phyloP scores from a whole-genome alignment of 2,797 vertebrate species.

The Erpetoichthys calabaricus region DNA sequence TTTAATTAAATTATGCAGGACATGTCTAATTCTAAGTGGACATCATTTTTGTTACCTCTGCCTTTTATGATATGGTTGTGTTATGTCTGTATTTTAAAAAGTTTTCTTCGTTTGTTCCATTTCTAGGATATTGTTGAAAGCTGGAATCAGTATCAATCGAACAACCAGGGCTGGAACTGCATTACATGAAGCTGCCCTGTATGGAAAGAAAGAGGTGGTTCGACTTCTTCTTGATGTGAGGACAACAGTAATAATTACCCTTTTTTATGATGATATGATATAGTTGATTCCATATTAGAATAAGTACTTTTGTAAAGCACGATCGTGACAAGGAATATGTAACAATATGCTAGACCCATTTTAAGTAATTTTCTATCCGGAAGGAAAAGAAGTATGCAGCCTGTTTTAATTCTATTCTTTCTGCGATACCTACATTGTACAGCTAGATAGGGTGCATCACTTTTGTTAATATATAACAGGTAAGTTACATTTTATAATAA shows the following conservation, averaged over 20 bases:
- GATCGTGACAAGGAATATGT: no score
- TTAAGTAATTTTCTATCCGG: no score
- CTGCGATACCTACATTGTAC: no score
- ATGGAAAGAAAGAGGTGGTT: conserved; percentile 87
- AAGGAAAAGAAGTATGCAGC: no score
- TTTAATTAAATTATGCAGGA: no score
- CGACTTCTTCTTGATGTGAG: conserved; percentile 80
- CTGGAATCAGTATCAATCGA: conserved; percentile 86
- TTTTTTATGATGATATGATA: not conserved
- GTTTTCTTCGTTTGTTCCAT: not conserved
- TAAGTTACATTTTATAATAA: no score
- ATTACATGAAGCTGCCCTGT: conserved; percentile 79
- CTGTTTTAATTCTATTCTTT: no score
- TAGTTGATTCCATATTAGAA: not conserved
- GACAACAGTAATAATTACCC: not conserved
- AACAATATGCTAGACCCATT: no score
- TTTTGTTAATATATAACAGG: no score
- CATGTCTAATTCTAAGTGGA: not conserved
- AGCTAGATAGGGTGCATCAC: no score
- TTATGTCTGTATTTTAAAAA: conserved; percentile 11
- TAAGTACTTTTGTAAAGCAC: no score
- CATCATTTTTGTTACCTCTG: not conserved
- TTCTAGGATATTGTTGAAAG: conserved; percentile 72
- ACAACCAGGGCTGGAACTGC: conserved; percentile 82
- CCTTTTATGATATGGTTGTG: not conserved